Evolutionary conservation across 2,797 vertebrate species (phyloP), one percentile per base, ranked within the genome.

Genomic region (Staurois parvus): DNA sequence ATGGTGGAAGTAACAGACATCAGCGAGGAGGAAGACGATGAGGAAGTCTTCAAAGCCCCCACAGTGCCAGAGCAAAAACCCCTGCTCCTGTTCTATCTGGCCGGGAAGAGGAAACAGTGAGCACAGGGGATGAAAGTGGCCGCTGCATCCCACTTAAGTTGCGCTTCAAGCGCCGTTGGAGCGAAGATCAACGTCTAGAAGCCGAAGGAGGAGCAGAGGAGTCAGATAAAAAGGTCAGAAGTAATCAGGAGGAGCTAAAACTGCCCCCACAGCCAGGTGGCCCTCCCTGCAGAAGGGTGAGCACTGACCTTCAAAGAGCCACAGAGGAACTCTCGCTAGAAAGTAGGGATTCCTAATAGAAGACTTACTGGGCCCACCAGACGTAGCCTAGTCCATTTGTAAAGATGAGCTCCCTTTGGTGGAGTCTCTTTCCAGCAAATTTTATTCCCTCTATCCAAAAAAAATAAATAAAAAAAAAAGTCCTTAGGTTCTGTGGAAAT

Each of bases 101-200:
- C n/a, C 0, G 89, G 88, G 64, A 91, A 75, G 89, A 82, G 64
- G 80, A 81, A 29, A 30, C n/a, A 0, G 13, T 82, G 0, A 45
- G 72, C 64, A 48, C 87, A 0, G 72, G 84, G 0, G 84, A 75
- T 12, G 89, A 80, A 79, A 79, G 28, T 0, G 82, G 76, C 1
- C 94, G 91, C 66, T 97, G 97, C 91, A 97, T 97, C 92, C 97
- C 97, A 0, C 95, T 97, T 28, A 98, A 98, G 26, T 93, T 97
- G 68, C 97, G 97, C 77, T 98, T 98, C 90, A 98, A 98, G 76
- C 94, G 97, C n/a, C 96, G 97, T 90, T 98, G 97, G 97, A 98
- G 96, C 52, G 96, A 97, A 88, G 97, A 97, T 92, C 96, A 97
- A 92, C 95, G 96, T 77, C 93, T 97, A 91, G 97, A 97, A 91